Evolutionary conservation across 2,888 invertebrate genomes (phyloP).

Genomic region (Dione vanillae): DNA sequence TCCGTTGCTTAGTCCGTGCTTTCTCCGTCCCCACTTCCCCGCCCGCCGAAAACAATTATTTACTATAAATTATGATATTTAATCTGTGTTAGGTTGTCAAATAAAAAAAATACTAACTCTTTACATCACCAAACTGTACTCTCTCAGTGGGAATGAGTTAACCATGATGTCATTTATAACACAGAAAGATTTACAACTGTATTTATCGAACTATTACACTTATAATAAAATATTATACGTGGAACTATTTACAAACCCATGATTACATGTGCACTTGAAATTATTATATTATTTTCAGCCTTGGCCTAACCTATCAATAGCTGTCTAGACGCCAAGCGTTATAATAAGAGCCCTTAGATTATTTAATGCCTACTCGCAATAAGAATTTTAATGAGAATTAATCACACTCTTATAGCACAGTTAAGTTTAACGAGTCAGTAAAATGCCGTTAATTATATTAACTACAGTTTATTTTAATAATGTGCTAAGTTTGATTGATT

Average conservation of each 20-base stretch:
- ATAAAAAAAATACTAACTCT: no score
- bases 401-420: background rate
- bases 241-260: conserved; percentile 6
- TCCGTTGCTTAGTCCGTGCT: no score
- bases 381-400: conserved; percentile 1
- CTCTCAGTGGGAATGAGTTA: no score
- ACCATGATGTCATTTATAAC: no score
- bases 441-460: background rate
- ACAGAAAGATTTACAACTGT: no score
- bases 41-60: no score
- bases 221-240: background rate
- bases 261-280: conserved; percentile 25
- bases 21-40: no score
- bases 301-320: conserved; percentile 31
- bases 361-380: conserved; percentile 20
- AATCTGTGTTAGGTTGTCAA: no score
- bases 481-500: background rate
- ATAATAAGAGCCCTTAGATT: conserved; percentile 9
- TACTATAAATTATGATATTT: no score
- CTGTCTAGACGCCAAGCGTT: conserved; percentile 17
- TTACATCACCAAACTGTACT: no score
- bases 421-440: background rate
- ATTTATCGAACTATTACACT: no score
- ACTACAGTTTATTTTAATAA: background rate
- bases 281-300: conserved; percentile 28